Evolutionary conservation across 2,888 invertebrate species (phyloP).

Genomic region (Suillia variegata): DNA sequence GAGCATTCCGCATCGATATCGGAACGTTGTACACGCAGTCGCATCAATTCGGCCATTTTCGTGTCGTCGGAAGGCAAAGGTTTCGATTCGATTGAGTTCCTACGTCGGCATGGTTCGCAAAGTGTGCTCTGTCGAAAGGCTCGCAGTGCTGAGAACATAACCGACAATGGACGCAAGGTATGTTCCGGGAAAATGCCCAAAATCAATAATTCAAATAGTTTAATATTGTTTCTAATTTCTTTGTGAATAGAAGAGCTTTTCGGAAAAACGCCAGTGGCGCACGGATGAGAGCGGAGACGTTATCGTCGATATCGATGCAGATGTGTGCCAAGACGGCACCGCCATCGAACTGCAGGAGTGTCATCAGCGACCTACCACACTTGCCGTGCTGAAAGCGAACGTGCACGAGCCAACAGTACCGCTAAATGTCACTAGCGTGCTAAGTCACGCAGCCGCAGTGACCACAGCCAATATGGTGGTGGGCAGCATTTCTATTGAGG

Average conservation of each 20-base stretch:
- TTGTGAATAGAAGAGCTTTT: constrained; percentile 51
- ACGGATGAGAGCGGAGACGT: constrained; percentile 47
- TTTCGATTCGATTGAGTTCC: constrained; percentile 80
- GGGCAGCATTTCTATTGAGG: constrained; percentile 59
- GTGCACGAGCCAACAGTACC: constrained; percentile 36
- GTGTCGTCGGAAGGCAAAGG: constrained; percentile 76
- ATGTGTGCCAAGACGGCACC: constrained; percentile 21
- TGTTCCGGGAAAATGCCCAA: too few relatives aligned
- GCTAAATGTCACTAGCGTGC: constrained; percentile 38
- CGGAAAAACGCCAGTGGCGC: constrained; percentile 56
- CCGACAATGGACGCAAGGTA: constrained; percentile 62
- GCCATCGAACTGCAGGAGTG: constrained; percentile 42
- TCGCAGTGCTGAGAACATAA: constrained; percentile 73
- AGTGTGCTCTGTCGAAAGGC: constrained; percentile 81
- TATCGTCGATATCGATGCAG: constrained; percentile 14
- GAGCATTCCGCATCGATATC: constrained; percentile 70
- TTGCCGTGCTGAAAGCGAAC: constrained; percentile 39
- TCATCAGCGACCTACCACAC: constrained; percentile 34
- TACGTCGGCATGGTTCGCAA: constrained; percentile 79
- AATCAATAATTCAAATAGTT: too few relatives aligned
- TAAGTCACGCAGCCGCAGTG: constrained; percentile 50
- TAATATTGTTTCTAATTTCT: not conserved
- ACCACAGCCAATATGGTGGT: constrained; percentile 55
- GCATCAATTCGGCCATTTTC: constrained; percentile 86
- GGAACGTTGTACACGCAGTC: constrained; percentile 70